These are phyloP conservation scores for Stichopus chloronotus DNA, from an alignment of 35 echinoderm and acorn worm species.

Conservation along the genomic window DNA sequence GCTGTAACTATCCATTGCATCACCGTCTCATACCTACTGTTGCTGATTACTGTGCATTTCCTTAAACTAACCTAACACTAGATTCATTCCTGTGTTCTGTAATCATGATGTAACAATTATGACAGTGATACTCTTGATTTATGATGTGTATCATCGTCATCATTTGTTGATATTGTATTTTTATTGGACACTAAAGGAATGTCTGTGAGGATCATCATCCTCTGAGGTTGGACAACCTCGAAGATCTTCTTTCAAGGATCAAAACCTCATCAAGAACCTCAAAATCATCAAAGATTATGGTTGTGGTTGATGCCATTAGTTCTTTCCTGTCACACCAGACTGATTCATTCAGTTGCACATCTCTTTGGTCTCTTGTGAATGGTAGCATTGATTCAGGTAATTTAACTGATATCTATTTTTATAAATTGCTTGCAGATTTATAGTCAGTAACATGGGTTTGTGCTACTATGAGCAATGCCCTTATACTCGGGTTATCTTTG, in stretches of 20 bases:
- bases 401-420: too few species aligned
- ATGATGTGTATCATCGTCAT: neutral
- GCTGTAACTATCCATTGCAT: too few species aligned
- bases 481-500: too few species aligned
- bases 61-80: too few species aligned
- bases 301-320: conserved; percentile 34
- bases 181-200: neutral
- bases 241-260: neutral
- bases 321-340: conserved; percentile 18
- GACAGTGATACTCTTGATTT: neutral
- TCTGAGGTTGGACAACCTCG: neutral
- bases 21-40: too few species aligned
- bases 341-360: neutral
- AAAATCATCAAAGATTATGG: neutral
- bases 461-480: too few species aligned
- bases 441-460: too few species aligned
- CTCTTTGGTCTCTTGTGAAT: neutral
- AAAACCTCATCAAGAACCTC: neutral
- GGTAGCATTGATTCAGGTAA: neutral
- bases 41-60: too few species aligned
- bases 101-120: too few species aligned
- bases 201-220: neutral
- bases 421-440: too few species aligned
- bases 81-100: too few species aligned
- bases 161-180: neutral